phyloP scores from a whole-genome alignment of 2,113 vertebrate genomes.

The Heliornis fulica region DNA sequence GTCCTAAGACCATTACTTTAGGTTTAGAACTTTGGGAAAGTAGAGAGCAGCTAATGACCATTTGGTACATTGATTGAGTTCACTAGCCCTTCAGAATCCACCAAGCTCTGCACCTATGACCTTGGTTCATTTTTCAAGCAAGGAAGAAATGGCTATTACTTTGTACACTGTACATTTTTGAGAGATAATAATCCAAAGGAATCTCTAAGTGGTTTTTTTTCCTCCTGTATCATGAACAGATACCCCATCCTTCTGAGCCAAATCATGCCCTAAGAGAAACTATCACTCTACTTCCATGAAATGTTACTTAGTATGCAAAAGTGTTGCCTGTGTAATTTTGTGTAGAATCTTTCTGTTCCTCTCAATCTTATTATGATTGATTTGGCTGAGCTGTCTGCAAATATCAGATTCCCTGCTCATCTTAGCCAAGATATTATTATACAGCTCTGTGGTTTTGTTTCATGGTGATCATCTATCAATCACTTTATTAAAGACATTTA shows the following conservation, averaged over 20 bases:
- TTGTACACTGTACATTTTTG: not conserved
- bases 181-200: not conserved
- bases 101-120: not conserved
- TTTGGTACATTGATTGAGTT: not conserved
- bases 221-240: not conserved
- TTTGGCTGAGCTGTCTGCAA: constrained; percentile 19
- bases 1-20: not conserved
- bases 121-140: not conserved
- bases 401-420: not conserved
- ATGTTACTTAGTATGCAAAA: not conserved
- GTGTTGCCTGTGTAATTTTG: not conserved
- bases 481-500: not conserved
- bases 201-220: not conserved
- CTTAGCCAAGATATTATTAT: not conserved
- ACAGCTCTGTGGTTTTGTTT: not conserved
- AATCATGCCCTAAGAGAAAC: not conserved
- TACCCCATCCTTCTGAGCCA: not conserved
- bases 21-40: not conserved
- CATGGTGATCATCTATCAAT: constrained; percentile 1
- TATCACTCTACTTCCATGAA: not conserved
- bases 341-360: not conserved
- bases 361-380: not conserved
- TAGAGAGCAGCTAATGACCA: not conserved
- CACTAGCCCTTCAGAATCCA: not conserved
- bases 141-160: accelerated